Percentiles rank a stretch among this genome's conserved stretches.
Conservation (phyloP, 2,888 invertebrate genomes). For the Leptodirus hochenwartii region DNA sequence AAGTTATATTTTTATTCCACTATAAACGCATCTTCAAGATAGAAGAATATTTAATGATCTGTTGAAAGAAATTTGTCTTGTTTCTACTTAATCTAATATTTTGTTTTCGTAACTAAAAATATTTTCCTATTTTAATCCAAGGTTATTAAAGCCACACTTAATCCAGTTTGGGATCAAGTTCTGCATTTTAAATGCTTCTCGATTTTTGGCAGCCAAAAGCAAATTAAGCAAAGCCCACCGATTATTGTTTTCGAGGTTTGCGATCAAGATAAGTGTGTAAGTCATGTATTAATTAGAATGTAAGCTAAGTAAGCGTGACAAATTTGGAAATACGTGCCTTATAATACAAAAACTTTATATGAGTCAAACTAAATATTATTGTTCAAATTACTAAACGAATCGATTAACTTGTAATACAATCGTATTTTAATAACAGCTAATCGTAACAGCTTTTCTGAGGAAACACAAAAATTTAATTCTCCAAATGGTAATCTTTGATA, state of each 20-base stretch:
- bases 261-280: constrained; percentile 29
- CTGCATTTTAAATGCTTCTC: constrained; percentile 29
- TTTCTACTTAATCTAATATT: no score
- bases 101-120: no score
- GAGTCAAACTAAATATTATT: constrained; percentile 3
- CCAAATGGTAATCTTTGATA: no score
- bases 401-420: background rate
- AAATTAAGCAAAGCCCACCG: constrained; percentile 26
- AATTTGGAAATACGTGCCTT: constrained; percentile 2
- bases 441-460: no score
- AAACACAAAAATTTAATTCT: no score
- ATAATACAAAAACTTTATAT: constrained; percentile 1
- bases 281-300: constrained; percentile 10
- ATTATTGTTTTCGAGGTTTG: constrained; percentile 27
- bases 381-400: background rate
- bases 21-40: no score
- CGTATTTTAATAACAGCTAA: no score
- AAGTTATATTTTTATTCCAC: no score
- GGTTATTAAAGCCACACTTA: constrained; percentile 28
- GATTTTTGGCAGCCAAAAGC: constrained; percentile 24
- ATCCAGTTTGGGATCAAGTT: constrained; percentile 42
- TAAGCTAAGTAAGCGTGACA: no score
- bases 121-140: constrained; percentile 11
- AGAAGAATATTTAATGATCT: no score
- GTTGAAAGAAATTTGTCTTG: no score